Evolutionary conservation across 2,113 vertebrate species (phyloP).

Genomic region (Sarotherodon lohbergeri): DNA sequence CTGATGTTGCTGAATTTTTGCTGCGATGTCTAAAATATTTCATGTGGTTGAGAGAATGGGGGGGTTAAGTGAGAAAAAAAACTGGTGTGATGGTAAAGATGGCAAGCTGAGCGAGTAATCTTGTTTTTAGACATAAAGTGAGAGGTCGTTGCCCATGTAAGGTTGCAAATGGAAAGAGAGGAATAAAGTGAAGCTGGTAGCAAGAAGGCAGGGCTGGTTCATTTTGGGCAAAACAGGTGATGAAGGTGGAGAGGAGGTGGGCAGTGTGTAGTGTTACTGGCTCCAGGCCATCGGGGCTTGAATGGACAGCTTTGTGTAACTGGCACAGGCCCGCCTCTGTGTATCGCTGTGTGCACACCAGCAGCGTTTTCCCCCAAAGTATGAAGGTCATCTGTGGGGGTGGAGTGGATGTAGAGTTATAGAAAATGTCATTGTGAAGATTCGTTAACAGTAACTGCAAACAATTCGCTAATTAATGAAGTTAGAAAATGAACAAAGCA

Average conservation of each 20-base stretch:
- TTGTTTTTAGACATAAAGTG: not conserved
- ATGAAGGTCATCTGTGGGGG: not conserved
- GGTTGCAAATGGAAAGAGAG: not conserved
- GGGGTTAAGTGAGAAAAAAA: not conserved
- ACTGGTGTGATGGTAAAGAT: not conserved
- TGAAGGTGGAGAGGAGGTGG: constrained; percentile 24
- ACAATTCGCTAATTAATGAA: not conserved
- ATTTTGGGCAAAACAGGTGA: constrained; percentile 30
- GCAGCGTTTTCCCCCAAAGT: not conserved
- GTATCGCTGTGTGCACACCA: not conserved
- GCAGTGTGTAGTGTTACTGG: constrained; percentile 1
- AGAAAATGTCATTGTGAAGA: not conserved
- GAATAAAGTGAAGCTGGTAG: not conserved
- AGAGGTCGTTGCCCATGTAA: not conserved
- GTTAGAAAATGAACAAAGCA: not conserved
- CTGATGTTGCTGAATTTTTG: not conserved
- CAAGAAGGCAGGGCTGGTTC: not conserved
- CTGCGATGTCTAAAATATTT: not conserved
- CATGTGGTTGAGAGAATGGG: not conserved
- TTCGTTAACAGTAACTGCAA: not conserved
- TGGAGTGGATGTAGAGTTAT: not conserved
- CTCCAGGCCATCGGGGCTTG: constrained; percentile 18
- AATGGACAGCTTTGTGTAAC: constrained; percentile 53
- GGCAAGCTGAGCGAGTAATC: not conserved
- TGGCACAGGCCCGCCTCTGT: constrained; percentile 28